Percentiles rank a stretch among this genome's conserved stretches.
Conservation (phyloP, 2,888 invertebrate species). For the Rhagium mordax region DNA sequence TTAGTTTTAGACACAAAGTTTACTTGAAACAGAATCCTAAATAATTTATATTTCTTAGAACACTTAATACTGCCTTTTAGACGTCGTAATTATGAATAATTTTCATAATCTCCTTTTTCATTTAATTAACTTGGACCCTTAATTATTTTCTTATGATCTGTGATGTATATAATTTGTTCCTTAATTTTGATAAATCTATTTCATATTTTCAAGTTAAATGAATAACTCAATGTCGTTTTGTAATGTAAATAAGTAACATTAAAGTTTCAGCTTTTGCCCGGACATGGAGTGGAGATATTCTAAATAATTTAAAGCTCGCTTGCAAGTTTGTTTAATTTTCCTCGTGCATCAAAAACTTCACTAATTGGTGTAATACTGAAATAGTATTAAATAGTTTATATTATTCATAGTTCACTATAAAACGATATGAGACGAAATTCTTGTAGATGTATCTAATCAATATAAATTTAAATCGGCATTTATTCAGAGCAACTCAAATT, state of each 20-base stretch:
- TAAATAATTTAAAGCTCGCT: conserved; percentile 38
- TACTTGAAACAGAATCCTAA: not conserved
- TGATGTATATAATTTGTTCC: conserved; percentile 10
- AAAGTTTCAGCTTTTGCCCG: conserved; percentile 16
- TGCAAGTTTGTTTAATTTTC: conserved; percentile 29
- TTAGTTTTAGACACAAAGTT: not conserved
- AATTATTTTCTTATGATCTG: conserved; percentile 27
- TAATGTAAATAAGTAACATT: conserved; percentile 13
- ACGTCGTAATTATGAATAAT: not conserved
- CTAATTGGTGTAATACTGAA: conserved; percentile 41
- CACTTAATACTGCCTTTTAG: not conserved
- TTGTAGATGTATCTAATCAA: no score
- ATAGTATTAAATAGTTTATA: conserved; percentile 38
- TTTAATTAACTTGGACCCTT: conserved; percentile 18
- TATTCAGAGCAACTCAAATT: not conserved
- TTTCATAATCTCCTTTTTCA: not conserved
- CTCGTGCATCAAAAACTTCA: conserved; percentile 35
- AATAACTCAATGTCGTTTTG: not conserved
- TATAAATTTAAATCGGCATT: no score
- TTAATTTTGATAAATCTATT: conserved; percentile 19
- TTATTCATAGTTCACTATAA: not conserved
- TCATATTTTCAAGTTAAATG: conserved; percentile 11
- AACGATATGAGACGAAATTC: not conserved
- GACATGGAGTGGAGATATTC: conserved; percentile 24
- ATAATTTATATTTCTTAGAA: not conserved